Percentiles rank a stretch among this genome's conserved stretches.
phyloP scores from a whole-genome alignment of 2,888 invertebrate genomes.

The Colostygia pectinataria region DNA sequence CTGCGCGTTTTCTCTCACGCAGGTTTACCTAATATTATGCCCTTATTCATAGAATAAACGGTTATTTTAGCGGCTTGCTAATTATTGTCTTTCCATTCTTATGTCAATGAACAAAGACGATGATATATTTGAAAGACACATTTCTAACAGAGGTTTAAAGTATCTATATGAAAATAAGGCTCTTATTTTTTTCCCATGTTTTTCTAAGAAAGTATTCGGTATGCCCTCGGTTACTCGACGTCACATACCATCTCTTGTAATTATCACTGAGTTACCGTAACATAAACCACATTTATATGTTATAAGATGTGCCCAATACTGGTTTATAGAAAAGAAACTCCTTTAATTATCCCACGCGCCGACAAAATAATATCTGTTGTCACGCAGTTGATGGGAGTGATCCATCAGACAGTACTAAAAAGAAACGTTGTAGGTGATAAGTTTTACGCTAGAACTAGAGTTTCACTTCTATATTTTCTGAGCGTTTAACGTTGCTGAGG shows the following conservation, averaged over 20 bases:
- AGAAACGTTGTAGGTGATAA: too few species aligned
- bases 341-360: not conserved
- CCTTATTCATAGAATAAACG: too few species aligned
- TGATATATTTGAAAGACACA: too few species aligned
- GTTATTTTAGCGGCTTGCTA: too few species aligned
- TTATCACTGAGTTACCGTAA: slow-evolving; percentile 20
- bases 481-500: slow-evolving; percentile 38
- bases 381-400: not conserved
- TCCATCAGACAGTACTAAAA: too few species aligned
- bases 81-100: too few species aligned
- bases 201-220: slow-evolving; percentile 17
- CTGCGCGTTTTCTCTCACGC: too few species aligned
- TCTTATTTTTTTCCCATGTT: slow-evolving; percentile 6
- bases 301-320: not conserved
- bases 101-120: too few species aligned
- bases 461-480: slow-evolving; percentile 7
- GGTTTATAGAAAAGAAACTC: slow-evolving; percentile 3
- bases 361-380: not conserved
- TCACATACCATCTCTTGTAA: slow-evolving; percentile 19
- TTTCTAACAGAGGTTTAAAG: too few species aligned
- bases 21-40: too few species aligned
- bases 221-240: slow-evolving; percentile 9
- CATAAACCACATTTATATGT: slow-evolving; percentile 21
- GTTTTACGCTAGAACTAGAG: not conserved
- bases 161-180: too few species aligned